Evolutionary conservation across 1,140 invertebrate genomes (phyloP).

Genomic region (Yoshiicerus persimilis): DNA sequence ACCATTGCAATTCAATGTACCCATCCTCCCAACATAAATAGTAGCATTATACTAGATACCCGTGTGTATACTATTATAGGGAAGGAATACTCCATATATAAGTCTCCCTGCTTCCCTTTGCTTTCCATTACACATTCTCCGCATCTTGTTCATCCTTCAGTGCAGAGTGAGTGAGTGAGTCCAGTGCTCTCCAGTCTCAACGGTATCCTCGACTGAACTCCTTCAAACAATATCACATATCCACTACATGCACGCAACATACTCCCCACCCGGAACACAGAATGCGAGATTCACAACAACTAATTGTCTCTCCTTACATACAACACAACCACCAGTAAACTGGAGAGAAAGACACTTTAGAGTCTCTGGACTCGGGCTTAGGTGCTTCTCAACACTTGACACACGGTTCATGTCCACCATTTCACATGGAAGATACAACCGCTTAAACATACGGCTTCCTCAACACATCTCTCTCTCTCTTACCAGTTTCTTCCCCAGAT

Average conservation of each 20-base stretch:
- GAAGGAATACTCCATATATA: too few relatives aligned
- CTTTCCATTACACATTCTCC: background rate
- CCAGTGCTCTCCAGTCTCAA: background rate
- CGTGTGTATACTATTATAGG: too few relatives aligned
- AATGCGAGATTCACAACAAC: too few relatives aligned
- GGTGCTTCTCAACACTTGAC: background rate
- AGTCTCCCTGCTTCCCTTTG: too few relatives aligned
- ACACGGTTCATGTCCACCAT: background rate
- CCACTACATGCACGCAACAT: background rate
- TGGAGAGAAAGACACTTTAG: background rate
- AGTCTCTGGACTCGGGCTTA: background rate
- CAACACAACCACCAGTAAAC: background rate
- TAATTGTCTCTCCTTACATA: background rate
- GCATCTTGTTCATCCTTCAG: background rate
- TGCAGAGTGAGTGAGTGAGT: background rate
- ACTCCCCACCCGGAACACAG: too few relatives aligned
- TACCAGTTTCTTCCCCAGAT: background rate
- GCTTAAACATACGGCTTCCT: background rate
- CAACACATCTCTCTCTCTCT: background rate
- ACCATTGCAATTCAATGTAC: too few relatives aligned
- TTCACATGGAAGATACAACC: background rate
- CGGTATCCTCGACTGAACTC: background rate
- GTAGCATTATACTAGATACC: too few relatives aligned
- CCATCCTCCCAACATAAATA: too few relatives aligned
- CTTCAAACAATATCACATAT: background rate